Evolutionary conservation across 2,888 invertebrate genomes (phyloP).

Genomic region (Cryptus viduatorius): DNA sequence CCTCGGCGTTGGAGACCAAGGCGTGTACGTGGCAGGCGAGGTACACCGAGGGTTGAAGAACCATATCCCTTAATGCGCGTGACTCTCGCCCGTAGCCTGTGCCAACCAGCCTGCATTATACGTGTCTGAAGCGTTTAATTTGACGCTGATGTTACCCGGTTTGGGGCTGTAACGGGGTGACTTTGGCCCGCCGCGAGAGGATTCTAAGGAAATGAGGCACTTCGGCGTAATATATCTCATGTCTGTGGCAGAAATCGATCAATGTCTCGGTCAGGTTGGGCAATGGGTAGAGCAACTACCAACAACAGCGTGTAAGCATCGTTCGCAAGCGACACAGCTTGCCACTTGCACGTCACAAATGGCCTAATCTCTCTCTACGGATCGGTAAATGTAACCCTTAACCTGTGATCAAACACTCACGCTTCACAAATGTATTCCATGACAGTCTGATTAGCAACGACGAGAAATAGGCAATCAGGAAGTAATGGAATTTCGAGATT

Average conservation of each 20-base stretch:
- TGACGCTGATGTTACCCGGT: conserved; percentile 52
- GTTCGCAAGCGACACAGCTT: conserved; percentile 48
- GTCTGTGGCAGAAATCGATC: conserved; percentile 64
- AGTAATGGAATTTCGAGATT: conserved; percentile 30
- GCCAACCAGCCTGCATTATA: conserved; percentile 54
- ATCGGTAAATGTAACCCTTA: conserved; percentile 52
- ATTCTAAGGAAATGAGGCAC: conserved; percentile 70
- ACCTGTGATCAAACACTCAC: conserved; percentile 59
- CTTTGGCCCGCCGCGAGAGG: conserved; percentile 52
- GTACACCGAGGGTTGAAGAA: conserved; percentile 45
- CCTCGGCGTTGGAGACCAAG: conserved; percentile 2
- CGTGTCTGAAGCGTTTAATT: conserved; percentile 65
- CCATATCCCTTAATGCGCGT: conserved; percentile 57
- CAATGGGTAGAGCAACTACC: conserved; percentile 14
- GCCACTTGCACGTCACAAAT: conserved; percentile 59
- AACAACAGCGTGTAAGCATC: conserved; percentile 48
- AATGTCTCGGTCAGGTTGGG: conserved; percentile 65
- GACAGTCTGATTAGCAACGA: conserved; percentile 47
- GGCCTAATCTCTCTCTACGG: conserved; percentile 49
- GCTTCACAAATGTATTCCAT: conserved; percentile 25
- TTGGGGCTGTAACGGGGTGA: conserved; percentile 37
- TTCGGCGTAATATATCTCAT: conserved; percentile 67
- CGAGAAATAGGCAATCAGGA: conserved; percentile 56
- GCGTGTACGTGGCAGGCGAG: conserved; percentile 17
- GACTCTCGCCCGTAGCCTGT: conserved; percentile 30